Percentiles rank a stretch among this genome's conserved stretches.
phyloP scores from a whole-genome alignment of 2,113 vertebrate genomes.

The Brachypteracias leptosomus region DNA sequence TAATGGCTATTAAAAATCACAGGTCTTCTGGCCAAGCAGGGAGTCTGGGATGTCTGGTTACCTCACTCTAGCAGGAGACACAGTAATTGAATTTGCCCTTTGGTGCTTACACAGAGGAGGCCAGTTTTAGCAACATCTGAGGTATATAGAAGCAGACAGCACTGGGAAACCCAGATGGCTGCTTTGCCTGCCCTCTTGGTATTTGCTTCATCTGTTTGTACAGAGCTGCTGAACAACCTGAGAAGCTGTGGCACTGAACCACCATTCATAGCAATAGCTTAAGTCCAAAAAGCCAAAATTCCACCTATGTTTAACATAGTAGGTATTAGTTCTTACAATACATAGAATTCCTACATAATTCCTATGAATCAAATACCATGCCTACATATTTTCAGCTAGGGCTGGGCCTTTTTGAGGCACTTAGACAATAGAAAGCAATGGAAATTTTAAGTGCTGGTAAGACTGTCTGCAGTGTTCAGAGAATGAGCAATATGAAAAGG shows the following conservation, averaged over 20 bases:
- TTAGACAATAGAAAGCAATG: not conserved
- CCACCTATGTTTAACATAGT: not conserved
- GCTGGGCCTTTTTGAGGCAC: not conserved
- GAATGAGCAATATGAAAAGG: not conserved
- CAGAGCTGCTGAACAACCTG: not conserved
- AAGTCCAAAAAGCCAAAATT: not conserved
- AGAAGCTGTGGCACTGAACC: not conserved
- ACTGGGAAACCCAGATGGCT: not conserved
- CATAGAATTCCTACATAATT: not conserved
- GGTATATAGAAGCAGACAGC: not conserved
- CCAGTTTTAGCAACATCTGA: not conserved
- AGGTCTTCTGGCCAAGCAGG: slow-evolving; percentile 34
- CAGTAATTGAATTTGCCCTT: not conserved
- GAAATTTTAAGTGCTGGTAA: not conserved
- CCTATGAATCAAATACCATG: not conserved
- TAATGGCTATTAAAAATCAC: slow-evolving; percentile 30
- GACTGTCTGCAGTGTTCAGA: not conserved
- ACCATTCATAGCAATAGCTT: not conserved
- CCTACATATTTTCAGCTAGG: not conserved
- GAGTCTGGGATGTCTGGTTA: slow-evolving; percentile 39
- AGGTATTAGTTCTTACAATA: not conserved
- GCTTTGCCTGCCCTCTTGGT: not conserved
- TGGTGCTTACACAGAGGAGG: not conserved
- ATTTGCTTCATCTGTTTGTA: not conserved
- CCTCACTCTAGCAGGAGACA: slow-evolving; percentile 16